Percentiles rank a stretch among this genome's conserved stretches.
phyloP scores from a whole-genome alignment of 2,888 invertebrate species.

The Ypsolopha sequella region DNA sequence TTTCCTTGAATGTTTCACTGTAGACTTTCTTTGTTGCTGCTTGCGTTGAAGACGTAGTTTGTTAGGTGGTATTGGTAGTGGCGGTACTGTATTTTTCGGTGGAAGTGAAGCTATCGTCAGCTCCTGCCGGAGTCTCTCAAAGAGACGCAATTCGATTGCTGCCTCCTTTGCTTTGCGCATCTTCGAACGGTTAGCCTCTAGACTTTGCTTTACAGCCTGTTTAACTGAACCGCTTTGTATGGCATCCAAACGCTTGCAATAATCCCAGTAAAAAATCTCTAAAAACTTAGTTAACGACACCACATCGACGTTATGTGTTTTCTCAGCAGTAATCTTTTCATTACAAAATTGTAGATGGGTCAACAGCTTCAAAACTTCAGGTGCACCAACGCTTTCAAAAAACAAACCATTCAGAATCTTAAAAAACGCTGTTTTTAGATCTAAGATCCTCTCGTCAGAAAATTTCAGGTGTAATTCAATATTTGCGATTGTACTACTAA shows the following conservation, averaged over 20 bases:
- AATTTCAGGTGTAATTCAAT: conserved; percentile 34
- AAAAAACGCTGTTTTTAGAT: conserved; percentile 65
- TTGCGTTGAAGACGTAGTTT: background rate
- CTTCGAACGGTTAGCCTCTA: conserved; percentile 56
- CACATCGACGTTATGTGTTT: conserved; percentile 68
- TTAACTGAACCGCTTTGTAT: conserved; percentile 65
- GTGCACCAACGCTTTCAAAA: conserved; percentile 64
- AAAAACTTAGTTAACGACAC: conserved; percentile 70
- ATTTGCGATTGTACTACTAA: conserved; percentile 30
- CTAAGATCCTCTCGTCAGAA: conserved; percentile 60
- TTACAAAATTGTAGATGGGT: conserved; percentile 75
- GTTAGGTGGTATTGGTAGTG: background rate
- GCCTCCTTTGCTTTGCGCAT: conserved; percentile 68
- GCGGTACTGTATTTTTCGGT: conserved; percentile 16
- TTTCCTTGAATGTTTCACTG: too few relatives aligned
- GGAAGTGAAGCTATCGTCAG: conserved; percentile 51
- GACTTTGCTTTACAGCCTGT: conserved; percentile 59
- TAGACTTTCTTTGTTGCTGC: too few relatives aligned
- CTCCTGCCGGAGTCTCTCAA: conserved; percentile 52
- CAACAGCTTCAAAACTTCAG: conserved; percentile 67
- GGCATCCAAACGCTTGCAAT: conserved; percentile 63
- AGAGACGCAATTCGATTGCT: conserved; percentile 65
- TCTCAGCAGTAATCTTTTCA: conserved; percentile 69
- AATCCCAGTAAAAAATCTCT: conserved; percentile 67
- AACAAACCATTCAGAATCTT: conserved; percentile 69